Percentiles rank a stretch among this genome's conserved stretches.
Conservation (phyloP, 2,113 vertebrate genomes). For the Pomatorhinus ruficollis region DNA sequence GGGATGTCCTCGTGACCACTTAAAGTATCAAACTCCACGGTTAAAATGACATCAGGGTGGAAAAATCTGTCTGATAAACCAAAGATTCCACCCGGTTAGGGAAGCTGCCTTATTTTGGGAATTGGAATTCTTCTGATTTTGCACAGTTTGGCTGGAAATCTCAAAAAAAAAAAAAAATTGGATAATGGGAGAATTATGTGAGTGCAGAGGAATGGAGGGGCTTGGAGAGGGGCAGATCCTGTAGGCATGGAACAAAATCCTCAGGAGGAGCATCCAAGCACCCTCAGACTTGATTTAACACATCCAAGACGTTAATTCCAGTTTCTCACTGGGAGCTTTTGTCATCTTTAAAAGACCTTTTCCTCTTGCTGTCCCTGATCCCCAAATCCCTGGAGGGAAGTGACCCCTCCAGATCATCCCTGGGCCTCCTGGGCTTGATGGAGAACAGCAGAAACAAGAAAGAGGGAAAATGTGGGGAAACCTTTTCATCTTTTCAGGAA, state of each 20-base stretch:
- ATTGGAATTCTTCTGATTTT: background rate
- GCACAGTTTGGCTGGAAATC: background rate
- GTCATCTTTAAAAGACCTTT: background rate
- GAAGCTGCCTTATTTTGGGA: rapidly evolving
- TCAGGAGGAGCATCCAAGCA: background rate
- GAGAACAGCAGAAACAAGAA: background rate
- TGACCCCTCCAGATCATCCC: rapidly evolving
- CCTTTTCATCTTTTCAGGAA: background rate
- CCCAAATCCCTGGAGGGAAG: background rate
- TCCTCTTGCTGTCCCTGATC: background rate
- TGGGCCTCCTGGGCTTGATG: background rate
- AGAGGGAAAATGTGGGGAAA: background rate
- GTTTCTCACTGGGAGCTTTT: background rate
- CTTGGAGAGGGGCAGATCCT: background rate
- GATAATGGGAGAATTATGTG: rapidly evolving
- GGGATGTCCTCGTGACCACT: rapidly evolving
- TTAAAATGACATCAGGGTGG: background rate
- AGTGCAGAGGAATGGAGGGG: rapidly evolving
- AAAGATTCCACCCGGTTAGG: rapidly evolving
- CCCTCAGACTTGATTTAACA: background rate
- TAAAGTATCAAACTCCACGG: background rate
- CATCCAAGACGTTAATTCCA: background rate
- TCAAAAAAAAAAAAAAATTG: background rate
- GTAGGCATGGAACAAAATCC: rapidly evolving
- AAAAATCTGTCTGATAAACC: background rate